Conservation (phyloP, 2,113 vertebrate genomes). For the Pithys albifrons region DNA sequence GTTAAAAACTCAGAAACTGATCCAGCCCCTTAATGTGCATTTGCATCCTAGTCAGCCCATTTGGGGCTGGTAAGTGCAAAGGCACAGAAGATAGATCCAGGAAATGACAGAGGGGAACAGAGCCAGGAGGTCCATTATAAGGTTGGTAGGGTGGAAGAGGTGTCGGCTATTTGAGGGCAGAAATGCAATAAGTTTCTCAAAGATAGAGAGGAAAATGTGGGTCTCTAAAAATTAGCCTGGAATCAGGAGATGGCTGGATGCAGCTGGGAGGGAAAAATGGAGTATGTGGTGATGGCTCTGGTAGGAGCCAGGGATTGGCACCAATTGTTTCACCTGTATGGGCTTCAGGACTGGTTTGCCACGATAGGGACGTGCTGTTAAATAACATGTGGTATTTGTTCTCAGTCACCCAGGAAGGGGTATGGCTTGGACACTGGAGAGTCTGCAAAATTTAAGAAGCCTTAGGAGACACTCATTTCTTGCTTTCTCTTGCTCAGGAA, state of each 20-base stretch:
- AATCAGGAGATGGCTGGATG: neutral
- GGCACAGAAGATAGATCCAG: neutral
- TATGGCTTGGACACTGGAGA: neutral
- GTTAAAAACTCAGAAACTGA: neutral
- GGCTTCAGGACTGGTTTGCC: neutral
- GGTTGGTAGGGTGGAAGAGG: neutral
- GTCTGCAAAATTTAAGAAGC: neutral
- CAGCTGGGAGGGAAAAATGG: neutral
- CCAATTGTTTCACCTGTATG: neutral
- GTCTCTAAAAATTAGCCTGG: neutral
- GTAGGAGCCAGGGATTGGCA: neutral
- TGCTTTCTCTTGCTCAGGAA: neutral
- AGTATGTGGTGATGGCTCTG: neutral
- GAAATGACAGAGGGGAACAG: neutral
- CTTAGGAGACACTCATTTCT: neutral
- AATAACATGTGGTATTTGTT: accelerated
- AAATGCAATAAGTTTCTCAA: neutral
- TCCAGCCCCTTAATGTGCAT: neutral
- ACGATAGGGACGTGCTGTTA: neutral
- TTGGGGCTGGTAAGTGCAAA: neutral
- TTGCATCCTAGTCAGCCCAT: neutral
- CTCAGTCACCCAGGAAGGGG: neutral
- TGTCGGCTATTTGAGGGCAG: neutral
- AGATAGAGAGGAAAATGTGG: neutral
- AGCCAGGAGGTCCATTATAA: conserved; percentile 49